Conservation (phyloP, 2,113 vertebrate species). For the Haemorhous mexicanus region DNA sequence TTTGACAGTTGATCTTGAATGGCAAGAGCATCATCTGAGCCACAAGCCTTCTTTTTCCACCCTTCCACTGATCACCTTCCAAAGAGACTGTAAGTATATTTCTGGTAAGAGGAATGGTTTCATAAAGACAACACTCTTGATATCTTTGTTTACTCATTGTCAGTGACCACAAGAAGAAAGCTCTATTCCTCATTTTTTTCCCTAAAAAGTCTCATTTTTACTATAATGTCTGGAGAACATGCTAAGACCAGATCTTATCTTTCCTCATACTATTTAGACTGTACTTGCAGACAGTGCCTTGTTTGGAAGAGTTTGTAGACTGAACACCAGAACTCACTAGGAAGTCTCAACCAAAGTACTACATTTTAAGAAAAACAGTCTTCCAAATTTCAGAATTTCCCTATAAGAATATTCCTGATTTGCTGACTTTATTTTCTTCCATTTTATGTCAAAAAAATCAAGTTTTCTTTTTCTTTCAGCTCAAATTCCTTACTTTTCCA, state of each 20-base stretch:
- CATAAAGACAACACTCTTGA: not conserved
- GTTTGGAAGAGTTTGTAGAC: not conserved
- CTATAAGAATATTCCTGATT: not conserved
- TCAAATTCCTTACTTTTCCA: not conserved
- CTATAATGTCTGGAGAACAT: not conserved
- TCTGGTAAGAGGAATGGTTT: not conserved
- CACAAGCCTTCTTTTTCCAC: not conserved
- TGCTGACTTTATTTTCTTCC: not conserved
- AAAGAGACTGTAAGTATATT: not conserved
- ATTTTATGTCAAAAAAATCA: not conserved
- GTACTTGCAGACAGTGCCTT: not conserved
- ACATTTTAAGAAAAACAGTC: not conserved
- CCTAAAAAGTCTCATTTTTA: not conserved
- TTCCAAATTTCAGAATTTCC: not conserved
- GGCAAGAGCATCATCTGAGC: not conserved
- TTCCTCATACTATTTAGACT: not conserved
- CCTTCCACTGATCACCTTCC: not conserved
- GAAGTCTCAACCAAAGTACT: not conserved
- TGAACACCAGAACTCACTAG: not conserved
- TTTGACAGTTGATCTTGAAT: constrained; percentile 10
- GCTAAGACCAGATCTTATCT: not conserved
- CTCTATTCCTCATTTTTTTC: not conserved
- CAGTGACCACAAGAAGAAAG: not conserved
- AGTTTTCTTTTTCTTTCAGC: not conserved
- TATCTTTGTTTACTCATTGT: not conserved